Percentiles rank a stretch among this genome's conserved stretches.
Conservation (phyloP, 2,797 vertebrate genomes). For the Florisuga fusca region DNA sequence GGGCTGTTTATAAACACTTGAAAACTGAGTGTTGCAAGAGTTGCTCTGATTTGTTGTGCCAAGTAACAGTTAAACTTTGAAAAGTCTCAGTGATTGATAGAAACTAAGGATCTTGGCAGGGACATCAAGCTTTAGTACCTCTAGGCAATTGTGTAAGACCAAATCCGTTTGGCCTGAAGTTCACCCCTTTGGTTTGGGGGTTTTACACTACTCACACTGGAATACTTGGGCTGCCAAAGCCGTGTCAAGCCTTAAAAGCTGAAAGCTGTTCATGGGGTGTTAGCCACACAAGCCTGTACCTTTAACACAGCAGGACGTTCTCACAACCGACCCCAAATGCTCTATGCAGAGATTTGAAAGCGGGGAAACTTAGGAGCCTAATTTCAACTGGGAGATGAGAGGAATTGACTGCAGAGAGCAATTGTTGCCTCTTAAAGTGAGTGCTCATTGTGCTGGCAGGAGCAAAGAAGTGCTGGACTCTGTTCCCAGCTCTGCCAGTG, state of each 20-base stretch:
- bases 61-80: constrained; percentile 41
- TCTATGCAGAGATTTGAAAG: not conserved
- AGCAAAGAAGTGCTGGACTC: not conserved
- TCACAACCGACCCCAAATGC: not conserved
- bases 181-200: constrained; percentile 1
- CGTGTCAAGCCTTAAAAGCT: not conserved
- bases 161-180: not conserved
- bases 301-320: not conserved
- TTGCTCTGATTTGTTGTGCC: constrained; percentile 5
- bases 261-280: not conserved
- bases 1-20: constrained; percentile 60
- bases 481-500: not conserved
- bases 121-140: not conserved
- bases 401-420: not conserved
- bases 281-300: not conserved
- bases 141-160: not conserved
- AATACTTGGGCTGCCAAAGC: constrained; percentile 12
- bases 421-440: not conserved
- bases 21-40: constrained; percentile 19
- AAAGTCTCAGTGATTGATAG: constrained; percentile 32
- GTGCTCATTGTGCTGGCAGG: not conserved
- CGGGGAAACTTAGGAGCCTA: not conserved
- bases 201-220: not conserved
- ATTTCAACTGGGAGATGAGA: not conserved
- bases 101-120: not conserved